phyloP scores from a whole-genome alignment of 2,888 invertebrate genomes.

The Choristoneura rosaceana region DNA sequence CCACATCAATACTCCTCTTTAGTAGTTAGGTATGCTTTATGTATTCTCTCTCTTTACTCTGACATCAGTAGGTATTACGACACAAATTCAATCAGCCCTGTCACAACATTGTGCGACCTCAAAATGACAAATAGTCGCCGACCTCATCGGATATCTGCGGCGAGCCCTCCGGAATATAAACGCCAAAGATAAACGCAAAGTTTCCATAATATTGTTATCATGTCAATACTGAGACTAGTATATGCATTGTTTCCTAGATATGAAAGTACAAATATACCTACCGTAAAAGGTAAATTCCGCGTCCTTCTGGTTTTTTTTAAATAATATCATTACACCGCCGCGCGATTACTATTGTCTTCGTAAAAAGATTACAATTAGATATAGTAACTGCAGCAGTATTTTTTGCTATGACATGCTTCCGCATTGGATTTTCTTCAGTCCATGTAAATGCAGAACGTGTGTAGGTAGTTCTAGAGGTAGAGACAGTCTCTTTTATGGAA shows the following conservation, averaged over 20 bases:
- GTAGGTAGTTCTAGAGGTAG: too few relatives aligned
- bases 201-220: slow-evolving; percentile 20
- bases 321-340: too few relatives aligned
- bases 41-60: neutral
- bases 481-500: too few relatives aligned
- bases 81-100: slow-evolving; percentile 8
- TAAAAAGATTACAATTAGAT: too few relatives aligned
- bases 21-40: neutral
- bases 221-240: neutral
- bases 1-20: too few relatives aligned
- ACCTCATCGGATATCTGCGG: slow-evolving; percentile 11
- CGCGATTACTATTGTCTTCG: too few relatives aligned
- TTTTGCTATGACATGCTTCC: too few relatives aligned
- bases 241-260: neutral
- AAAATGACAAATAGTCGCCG: slow-evolving; percentile 16
- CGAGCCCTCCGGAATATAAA: slow-evolving; percentile 34
- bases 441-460: too few relatives aligned
- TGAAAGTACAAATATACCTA: neutral
- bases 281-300: neutral
- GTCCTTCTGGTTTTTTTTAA: too few relatives aligned
- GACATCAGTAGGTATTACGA: neutral
- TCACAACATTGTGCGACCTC: slow-evolving; percentile 15
- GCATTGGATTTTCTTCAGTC: too few relatives aligned
- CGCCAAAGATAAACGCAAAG: too few relatives aligned
- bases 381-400: too few relatives aligned